Conservation (phyloP, 2,113 vertebrate species). For the Sinocyclocheilus anshuiensis region DNA sequence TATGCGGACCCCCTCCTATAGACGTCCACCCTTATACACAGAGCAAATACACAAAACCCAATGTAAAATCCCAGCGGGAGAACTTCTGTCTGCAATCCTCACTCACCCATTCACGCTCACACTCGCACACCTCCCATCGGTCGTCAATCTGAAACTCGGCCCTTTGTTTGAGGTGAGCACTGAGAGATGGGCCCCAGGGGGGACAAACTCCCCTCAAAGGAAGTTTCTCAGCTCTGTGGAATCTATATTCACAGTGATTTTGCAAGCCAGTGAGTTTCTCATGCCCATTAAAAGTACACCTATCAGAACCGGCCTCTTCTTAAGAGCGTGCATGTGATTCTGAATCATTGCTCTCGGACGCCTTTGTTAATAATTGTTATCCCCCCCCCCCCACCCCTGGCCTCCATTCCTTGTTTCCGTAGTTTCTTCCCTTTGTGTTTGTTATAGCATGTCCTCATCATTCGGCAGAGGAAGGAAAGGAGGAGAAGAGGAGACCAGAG, state of each 20-base stretch:
- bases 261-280: slow-evolving; percentile 47
- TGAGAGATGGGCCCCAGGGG: slow-evolving; percentile 43
- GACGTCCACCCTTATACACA: slow-evolving; percentile 37
- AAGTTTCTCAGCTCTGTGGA: slow-evolving; percentile 18
- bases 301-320: slow-evolving; percentile 14
- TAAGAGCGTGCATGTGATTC: slow-evolving; percentile 10
- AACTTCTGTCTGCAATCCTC: slow-evolving; percentile 74
- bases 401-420: slow-evolving; percentile 24
- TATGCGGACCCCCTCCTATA: slow-evolving; percentile 67
- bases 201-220: slow-evolving; percentile 51
- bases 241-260: slow-evolving; percentile 47
- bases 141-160: slow-evolving; percentile 63
- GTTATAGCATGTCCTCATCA: slow-evolving; percentile 62
- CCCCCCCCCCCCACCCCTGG: background rate
- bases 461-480: slow-evolving; percentile 63
- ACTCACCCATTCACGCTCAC: slow-evolving; percentile 66
- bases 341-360: background rate
- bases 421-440: slow-evolving; percentile 41
- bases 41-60: slow-evolving; percentile 61
- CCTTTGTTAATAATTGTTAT: slow-evolving; percentile 42
- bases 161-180: slow-evolving; percentile 43
- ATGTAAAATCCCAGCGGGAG: slow-evolving; percentile 73
- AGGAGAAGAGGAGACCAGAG: slow-evolving; percentile 68
- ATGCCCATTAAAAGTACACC: slow-evolving; percentile 44
- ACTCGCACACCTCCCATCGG: slow-evolving; percentile 57